phyloP scores from a whole-genome alignment of 2,888 invertebrate species.

The Caenorhabditis becei region DNA sequence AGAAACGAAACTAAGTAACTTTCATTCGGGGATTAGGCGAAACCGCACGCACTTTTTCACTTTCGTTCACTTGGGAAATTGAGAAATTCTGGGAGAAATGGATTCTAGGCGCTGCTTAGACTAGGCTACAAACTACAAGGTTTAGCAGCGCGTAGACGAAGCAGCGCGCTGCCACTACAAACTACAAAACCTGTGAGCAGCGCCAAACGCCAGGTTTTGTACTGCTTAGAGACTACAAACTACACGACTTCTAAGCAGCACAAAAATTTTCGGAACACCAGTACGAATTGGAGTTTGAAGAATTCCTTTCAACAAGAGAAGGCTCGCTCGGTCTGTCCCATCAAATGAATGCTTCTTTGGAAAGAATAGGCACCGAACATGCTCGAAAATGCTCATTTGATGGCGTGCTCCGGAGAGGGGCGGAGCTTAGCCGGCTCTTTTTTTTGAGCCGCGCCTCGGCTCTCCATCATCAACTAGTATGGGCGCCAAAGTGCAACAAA shows the following conservation, averaged over 20 bases:
- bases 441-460: not conserved
- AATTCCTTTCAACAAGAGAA: not conserved
- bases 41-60: not conserved
- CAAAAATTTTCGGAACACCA: too few species aligned
- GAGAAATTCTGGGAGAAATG: not conserved
- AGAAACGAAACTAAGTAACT: slow-evolving; percentile 11
- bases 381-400: slow-evolving; percentile 19
- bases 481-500: slow-evolving; percentile 33
- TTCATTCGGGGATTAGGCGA: not conserved
- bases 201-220: too few species aligned
- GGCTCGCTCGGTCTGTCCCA: not conserved
- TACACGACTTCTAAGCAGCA: not conserved
- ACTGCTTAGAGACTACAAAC: too few species aligned
- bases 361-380: slow-evolving; percentile 3
- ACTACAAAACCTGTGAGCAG: too few species aligned
- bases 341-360: slow-evolving; percentile 14
- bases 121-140: not conserved
- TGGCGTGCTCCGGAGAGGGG: not conserved
- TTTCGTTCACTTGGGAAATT: not conserved
- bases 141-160: too few species aligned
- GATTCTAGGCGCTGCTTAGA: not conserved
- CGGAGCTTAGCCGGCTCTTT: not conserved
- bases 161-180: too few species aligned
- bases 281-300: not conserved
- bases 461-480: not conserved